Evolutionary conservation across 2,888 invertebrate genomes (phyloP).

Genomic region (Pristionchus japonicus): DNA sequence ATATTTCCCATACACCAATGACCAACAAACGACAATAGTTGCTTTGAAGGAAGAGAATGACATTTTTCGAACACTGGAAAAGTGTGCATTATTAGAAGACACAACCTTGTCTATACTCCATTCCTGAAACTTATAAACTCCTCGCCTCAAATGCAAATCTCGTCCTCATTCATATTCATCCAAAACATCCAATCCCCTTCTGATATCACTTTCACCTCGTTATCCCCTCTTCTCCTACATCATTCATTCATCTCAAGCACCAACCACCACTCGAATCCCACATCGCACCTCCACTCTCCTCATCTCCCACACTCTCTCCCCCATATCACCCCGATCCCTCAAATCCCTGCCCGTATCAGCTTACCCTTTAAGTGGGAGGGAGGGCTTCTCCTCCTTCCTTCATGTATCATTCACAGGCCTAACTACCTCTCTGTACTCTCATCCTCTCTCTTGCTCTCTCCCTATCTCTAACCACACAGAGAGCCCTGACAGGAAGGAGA

Average conservation of each 20-base stretch:
- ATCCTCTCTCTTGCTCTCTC: neutral
- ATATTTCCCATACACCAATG: neutral
- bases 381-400: neutral
- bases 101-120: too few relatives aligned
- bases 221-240: neutral
- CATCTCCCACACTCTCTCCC: neutral
- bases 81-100: neutral
- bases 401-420: constrained; percentile 5
- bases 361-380: constrained; percentile 21
- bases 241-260: neutral
- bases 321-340: neutral
- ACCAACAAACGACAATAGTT: neutral
- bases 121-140: too few relatives aligned
- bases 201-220: neutral
- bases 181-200: neutral
- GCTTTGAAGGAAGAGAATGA: too few relatives aligned
- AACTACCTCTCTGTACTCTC: neutral
- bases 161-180: neutral
- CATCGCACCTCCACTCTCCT: neutral
- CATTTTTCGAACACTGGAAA: neutral
- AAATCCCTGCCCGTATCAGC: neutral
- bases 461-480: neutral
- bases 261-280: neutral
- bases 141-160: neutral
- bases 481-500: neutral